These are phyloP conservation scores for Gyrodactylus salaris DNA, from an alignment of 1,140 invertebrate genomes.

Conservation along the genomic window DNA sequence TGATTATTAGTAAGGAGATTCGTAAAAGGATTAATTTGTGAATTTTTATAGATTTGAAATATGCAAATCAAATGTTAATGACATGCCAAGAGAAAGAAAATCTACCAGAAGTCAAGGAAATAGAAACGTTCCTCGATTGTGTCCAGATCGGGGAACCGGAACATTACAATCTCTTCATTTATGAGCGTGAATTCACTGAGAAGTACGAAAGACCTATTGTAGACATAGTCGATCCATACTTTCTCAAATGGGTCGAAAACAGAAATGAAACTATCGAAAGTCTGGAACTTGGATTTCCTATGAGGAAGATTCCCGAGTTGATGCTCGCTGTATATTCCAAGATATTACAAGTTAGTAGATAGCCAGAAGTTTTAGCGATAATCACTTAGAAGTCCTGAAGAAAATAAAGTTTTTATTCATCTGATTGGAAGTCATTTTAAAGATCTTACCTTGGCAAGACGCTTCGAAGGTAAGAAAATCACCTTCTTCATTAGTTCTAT, in stretches of 20 bases:
- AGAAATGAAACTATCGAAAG: neutral
- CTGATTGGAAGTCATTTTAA: no score
- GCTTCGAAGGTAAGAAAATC: no score
- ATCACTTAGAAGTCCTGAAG: no score
- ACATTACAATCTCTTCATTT: neutral
- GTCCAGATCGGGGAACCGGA: neutral
- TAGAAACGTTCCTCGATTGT: neutral
- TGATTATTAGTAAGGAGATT: no score
- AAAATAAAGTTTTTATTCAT: no score
- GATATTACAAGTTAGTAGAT: neutral
- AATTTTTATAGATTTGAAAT: no score
- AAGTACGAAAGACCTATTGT: neutral
- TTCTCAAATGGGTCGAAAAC: neutral
- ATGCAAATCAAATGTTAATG: no score
- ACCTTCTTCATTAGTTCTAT: no score
- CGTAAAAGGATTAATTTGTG: no score
- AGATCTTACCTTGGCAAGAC: no score
- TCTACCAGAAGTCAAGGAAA: neutral
- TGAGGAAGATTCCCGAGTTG: neutral
- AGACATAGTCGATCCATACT: neutral
- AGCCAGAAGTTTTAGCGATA: no score
- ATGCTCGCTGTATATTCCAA: neutral
- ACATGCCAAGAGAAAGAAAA: neutral
- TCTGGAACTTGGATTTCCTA: neutral
- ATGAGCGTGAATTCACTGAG: neutral